A percentile compares a stretch with the other conserved stretches of the same genome.
Evolutionary conservation across 2,113 vertebrate genomes (phyloP).

Genomic region (Aegotheles bennettii): DNA sequence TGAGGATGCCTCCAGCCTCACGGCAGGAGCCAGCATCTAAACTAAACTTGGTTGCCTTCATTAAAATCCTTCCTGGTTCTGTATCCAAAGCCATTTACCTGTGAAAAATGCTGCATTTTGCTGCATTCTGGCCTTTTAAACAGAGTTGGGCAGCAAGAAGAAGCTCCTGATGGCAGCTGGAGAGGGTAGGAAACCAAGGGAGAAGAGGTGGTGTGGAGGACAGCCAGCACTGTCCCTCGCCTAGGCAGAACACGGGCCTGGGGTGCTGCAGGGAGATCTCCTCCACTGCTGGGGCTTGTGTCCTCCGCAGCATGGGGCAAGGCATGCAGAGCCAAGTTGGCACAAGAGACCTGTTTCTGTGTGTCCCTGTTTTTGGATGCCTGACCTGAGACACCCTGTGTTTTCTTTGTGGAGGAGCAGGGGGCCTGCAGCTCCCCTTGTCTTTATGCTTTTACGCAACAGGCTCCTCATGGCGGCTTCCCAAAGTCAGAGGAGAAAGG

Average conservation of each 20-base stretch:
- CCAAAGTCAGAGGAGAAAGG: constrained; percentile 7
- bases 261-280: neutral
- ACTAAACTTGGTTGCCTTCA: neutral
- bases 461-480: neutral
- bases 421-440: neutral
- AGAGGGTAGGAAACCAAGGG: neutral
- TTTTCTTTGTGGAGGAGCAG: neutral
- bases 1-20: neutral
- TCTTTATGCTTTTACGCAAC: neutral
- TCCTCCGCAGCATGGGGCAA: neutral
- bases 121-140: neutral
- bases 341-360: fast-evolving
- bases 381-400: neutral
- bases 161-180: neutral
- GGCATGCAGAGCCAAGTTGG: neutral
- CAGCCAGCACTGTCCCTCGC: neutral
- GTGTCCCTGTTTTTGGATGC: neutral
- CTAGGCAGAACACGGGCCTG: neutral
- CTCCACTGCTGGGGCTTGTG: neutral
- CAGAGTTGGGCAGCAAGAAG: neutral
- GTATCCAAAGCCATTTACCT: neutral
- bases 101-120: neutral
- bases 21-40: neutral
- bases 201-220: neutral
- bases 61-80: neutral